Conservation (phyloP, 1,140 invertebrate genomes). For the Eubasilissa regina region DNA sequence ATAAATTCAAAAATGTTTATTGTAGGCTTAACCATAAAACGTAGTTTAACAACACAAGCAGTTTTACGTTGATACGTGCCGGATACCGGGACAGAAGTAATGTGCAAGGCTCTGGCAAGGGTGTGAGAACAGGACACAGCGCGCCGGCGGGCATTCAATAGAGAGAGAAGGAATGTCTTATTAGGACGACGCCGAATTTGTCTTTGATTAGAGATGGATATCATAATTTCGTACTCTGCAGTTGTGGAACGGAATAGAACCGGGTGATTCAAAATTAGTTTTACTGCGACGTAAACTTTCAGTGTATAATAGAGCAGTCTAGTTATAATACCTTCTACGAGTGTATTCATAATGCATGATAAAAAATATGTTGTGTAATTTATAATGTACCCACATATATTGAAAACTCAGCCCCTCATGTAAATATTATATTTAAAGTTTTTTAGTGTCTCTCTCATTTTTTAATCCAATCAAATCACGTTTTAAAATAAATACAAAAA, state of each 20-base stretch:
- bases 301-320: too few relatives aligned
- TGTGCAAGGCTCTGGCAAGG: not conserved
- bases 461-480: too few relatives aligned
- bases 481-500: too few relatives aligned
- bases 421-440: too few relatives aligned
- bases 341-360: not conserved
- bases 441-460: too few relatives aligned
- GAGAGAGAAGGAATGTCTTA: not conserved
- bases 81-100: slow-evolving; percentile 10
- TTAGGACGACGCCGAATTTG: slow-evolving; percentile 38
- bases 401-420: too few relatives aligned
- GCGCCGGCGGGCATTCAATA: not conserved
- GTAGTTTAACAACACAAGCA: slow-evolving; percentile 55
- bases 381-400: too few relatives aligned
- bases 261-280: not conserved
- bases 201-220: slow-evolving; percentile 54
- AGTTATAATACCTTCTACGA: too few relatives aligned
- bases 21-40: slow-evolving; percentile 54
- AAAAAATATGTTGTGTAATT: not conserved
- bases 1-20: slow-evolving; percentile 59
- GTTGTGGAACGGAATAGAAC: not conserved
- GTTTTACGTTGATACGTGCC: slow-evolving; percentile 45
- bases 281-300: not conserved
- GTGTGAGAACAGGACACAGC: not conserved
- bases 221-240: slow-evolving; percentile 27